Evolutionary conservation across 2,113 vertebrate genomes (phyloP).

Genomic region (Ceyx melanurus): DNA sequence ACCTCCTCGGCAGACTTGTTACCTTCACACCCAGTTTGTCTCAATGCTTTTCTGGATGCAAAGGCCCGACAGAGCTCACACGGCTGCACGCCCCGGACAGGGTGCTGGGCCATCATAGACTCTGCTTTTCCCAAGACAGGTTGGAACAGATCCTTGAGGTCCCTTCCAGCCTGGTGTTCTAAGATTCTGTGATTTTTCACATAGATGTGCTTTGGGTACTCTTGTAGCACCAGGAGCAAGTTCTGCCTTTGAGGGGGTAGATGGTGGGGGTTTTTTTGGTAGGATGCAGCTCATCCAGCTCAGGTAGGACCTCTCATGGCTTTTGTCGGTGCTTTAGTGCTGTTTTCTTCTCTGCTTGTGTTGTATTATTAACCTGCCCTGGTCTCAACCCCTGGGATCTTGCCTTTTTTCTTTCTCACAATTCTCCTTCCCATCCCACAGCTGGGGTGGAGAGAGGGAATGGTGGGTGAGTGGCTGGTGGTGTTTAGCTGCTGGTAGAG

Average conservation of each 20-base stretch:
- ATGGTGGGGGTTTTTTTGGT: accelerated
- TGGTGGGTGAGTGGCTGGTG: no score
- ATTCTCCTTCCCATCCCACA: no score
- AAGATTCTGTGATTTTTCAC: not conserved
- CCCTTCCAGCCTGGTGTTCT: not conserved
- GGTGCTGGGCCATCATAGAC: not conserved
- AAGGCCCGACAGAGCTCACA: no score
- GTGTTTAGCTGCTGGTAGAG: no score
- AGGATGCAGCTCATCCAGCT: not conserved
- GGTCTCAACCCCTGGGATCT: no score
- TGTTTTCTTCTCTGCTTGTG: no score
- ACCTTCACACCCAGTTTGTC: not conserved
- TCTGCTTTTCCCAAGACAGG: not conserved
- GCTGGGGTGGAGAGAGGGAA: no score
- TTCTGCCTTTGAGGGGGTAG: not conserved
- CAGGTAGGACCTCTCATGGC: no score
- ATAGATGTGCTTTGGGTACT: not conserved
- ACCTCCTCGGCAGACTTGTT: not conserved
- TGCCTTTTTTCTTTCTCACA: no score
- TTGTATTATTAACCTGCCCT: no score
- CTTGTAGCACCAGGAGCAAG: not conserved
- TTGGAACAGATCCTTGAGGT: not conserved
- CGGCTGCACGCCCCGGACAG: not conserved
- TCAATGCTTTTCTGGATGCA: not conserved
- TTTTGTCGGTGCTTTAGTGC: no score